Percentiles rank a stretch among this genome's conserved stretches.
phyloP scores from a whole-genome alignment of 1,140 invertebrate genomes.

The Lordiphosa stackelbergi region DNA sequence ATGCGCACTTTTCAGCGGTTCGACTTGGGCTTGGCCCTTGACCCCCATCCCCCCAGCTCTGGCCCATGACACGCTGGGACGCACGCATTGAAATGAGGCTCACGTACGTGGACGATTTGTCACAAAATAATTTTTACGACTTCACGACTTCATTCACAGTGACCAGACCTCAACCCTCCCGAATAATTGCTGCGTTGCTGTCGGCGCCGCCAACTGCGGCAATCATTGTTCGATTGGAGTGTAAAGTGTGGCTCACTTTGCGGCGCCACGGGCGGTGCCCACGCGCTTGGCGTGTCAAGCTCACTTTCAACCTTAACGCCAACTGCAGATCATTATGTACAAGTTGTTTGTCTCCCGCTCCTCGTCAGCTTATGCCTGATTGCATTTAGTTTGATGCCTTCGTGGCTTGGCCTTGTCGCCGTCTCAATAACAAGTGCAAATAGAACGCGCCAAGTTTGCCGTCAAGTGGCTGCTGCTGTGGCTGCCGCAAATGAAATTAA shows the following conservation, averaged over 20 bases:
- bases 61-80: constrained; percentile 44
- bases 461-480: constrained; percentile 18
- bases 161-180: constrained; percentile 35
- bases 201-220: constrained; percentile 36
- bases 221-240: constrained; percentile 50
- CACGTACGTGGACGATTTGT: constrained; percentile 77
- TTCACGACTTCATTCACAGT: constrained; percentile 71
- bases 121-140: constrained; percentile 78
- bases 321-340: constrained; percentile 31
- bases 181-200: constrained; percentile 51
- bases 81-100: constrained; percentile 75
- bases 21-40: constrained; percentile 64
- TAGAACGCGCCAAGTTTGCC: constrained; percentile 21
- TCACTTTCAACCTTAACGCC: constrained; percentile 41
- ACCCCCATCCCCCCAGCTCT: constrained; percentile 24
- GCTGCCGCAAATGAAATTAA: constrained; percentile 69
- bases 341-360: constrained; percentile 39
- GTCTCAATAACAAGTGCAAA: constrained; percentile 44
- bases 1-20: constrained; percentile 72
- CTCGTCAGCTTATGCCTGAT: constrained; percentile 38
- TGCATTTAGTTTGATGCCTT: constrained; percentile 45
- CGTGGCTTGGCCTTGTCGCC: constrained; percentile 34
- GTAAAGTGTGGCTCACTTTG: constrained; percentile 44
- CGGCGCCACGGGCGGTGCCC: constrained; percentile 29
- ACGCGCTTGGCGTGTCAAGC: constrained; percentile 35